phyloP scores from a whole-genome alignment of 1,140 invertebrate species.

The Pseudomyrmex concolor region DNA sequence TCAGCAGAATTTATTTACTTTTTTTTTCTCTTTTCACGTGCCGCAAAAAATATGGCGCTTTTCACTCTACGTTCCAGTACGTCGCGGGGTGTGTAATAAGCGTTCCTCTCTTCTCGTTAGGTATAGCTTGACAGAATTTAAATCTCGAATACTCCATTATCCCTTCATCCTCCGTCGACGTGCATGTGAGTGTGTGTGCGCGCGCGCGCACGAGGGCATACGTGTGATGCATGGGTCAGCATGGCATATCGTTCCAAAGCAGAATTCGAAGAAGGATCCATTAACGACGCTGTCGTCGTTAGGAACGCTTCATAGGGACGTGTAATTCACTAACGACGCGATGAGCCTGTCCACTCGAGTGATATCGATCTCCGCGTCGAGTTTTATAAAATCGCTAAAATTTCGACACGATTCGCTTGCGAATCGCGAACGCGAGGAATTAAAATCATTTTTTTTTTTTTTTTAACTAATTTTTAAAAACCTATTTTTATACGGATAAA shows the following conservation, averaged over 20 bases:
- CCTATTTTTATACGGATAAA: no score
- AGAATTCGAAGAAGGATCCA: slow-evolving; percentile 58
- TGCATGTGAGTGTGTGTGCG: no score
- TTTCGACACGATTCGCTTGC: background rate
- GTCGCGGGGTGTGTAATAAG: slow-evolving; percentile 32
- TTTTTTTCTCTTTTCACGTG: background rate
- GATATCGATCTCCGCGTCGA: slow-evolving; percentile 36
- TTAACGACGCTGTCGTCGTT: slow-evolving; percentile 57
- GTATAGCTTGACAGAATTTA: slow-evolving; percentile 56
- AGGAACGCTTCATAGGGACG: slow-evolving; percentile 43
- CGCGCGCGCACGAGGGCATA: background rate
- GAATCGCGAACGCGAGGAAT: background rate
- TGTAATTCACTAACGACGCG: slow-evolving; percentile 57
- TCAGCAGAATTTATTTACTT: slow-evolving; percentile 29
- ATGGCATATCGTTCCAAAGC: slow-evolving; percentile 52
- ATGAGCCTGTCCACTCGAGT: slow-evolving; percentile 53
- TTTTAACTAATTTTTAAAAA: background rate
- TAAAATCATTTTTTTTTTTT: background rate
- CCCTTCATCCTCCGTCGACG: slow-evolving; percentile 24
- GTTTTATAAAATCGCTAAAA: slow-evolving; percentile 11
- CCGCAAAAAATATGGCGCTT: slow-evolving; percentile 23
- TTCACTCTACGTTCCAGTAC: background rate
- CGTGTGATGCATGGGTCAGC: slow-evolving; percentile 44
- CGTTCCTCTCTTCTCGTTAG: slow-evolving; percentile 20
- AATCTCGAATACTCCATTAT: slow-evolving; percentile 61